A percentile compares a stretch with the other conserved stretches of the same genome.
Evolutionary conservation across 2,113 vertebrate species (phyloP).

Genomic region (Lota lota): DNA sequence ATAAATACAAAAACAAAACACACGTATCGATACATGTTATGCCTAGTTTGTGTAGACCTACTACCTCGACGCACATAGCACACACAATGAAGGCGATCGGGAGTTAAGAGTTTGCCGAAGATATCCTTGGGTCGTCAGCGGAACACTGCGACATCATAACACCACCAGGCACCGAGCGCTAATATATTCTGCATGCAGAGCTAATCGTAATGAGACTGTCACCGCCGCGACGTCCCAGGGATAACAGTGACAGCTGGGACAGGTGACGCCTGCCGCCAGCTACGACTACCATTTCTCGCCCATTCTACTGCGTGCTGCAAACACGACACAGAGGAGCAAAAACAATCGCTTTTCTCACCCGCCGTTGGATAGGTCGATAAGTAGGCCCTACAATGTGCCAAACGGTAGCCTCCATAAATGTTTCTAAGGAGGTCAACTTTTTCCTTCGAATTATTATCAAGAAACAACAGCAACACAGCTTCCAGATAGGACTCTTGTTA

Average conservation of each 20-base stretch:
- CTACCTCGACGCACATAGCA: too few relatives aligned
- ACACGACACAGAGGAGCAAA: too few relatives aligned
- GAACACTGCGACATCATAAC: constrained; percentile 29
- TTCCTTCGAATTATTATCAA: too few relatives aligned
- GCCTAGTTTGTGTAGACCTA: too few relatives aligned
- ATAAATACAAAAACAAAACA: too few relatives aligned
- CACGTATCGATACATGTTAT: too few relatives aligned
- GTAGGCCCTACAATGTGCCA: too few relatives aligned
- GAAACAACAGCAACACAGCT: too few relatives aligned
- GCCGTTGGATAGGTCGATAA: too few relatives aligned
- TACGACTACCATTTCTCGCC: constrained; percentile 40
- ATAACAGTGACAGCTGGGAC: constrained; percentile 51
- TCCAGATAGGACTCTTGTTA: too few relatives aligned
- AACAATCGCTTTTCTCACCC: not conserved
- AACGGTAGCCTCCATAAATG: too few relatives aligned
- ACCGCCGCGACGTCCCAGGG: constrained; percentile 44
- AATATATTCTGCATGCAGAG: constrained; percentile 47
- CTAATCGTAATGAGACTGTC: constrained; percentile 61
- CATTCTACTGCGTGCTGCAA: constrained; percentile 17
- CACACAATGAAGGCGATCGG: constrained; percentile 11
- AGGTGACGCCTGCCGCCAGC: constrained; percentile 46
- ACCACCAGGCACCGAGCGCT: constrained; percentile 22
- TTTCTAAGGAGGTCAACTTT: too few relatives aligned
- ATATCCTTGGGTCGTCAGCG: constrained; percentile 1
- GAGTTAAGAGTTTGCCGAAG: constrained; percentile 24